These are phyloP conservation scores for Acanthopagrus latus DNA, from an alignment of 2,797 vertebrate genomes.

Conservation along the genomic window DNA sequence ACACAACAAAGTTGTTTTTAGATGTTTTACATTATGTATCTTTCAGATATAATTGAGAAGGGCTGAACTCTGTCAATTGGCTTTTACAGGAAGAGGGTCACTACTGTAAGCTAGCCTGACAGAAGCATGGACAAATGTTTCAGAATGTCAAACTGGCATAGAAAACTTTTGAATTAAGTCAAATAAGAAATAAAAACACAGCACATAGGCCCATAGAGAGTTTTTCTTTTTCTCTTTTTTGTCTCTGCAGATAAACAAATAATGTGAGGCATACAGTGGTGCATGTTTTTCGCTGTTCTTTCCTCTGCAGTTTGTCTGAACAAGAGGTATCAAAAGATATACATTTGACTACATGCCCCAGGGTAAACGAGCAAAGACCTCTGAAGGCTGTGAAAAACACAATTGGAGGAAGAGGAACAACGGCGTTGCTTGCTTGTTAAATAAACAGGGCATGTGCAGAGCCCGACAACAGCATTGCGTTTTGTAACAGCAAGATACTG, in stretches of 20 bases:
- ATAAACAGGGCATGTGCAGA: constrained; percentile 24
- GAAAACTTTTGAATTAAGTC: background rate
- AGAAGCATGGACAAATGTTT: background rate
- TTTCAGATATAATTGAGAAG: background rate
- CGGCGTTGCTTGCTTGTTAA: constrained; percentile 15
- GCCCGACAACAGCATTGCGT: constrained; percentile 12
- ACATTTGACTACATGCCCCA: constrained; percentile 31
- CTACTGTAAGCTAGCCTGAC: background rate
- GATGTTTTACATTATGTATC: no score
- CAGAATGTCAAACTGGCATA: background rate
- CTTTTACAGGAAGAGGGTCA: background rate
- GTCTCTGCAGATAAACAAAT: constrained; percentile 19
- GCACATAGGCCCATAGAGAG: background rate
- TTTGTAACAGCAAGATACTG: constrained; percentile 11
- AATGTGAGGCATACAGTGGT: background rate
- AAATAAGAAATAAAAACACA: background rate
- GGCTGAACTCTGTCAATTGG: background rate
- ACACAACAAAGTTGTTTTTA: no score
- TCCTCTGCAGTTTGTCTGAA: constrained; percentile 20
- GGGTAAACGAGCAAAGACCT: constrained; percentile 49
- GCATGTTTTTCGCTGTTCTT: constrained; percentile 37
- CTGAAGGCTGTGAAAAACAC: constrained; percentile 24
- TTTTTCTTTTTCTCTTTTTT: background rate
- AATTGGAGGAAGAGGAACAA: constrained; percentile 35
- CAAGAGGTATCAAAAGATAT: constrained; percentile 44